A percentile compares a stretch with the other conserved stretches of the same genome.
These are phyloP conservation scores for Cecidostiba fungosa DNA, from an alignment of 2,888 invertebrate species.

Conservation along the genomic window DNA sequence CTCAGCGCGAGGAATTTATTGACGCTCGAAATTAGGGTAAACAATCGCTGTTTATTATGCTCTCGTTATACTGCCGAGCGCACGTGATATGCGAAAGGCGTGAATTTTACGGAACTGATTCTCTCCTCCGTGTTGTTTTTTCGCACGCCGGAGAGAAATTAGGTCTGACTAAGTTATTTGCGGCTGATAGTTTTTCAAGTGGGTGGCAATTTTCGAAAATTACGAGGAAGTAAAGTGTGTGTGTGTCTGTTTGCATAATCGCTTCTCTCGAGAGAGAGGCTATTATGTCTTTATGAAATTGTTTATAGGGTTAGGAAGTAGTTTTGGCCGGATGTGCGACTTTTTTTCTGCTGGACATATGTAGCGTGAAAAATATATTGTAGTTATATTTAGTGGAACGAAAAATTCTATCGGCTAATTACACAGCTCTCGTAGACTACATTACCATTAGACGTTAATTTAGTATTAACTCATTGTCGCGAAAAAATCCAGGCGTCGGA, in stretches of 20 bases:
- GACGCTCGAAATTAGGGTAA: slow-evolving; percentile 36
- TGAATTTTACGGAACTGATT: neutral
- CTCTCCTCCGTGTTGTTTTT: too few species aligned
- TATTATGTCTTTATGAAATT: slow-evolving; percentile 11
- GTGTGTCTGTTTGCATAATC: slow-evolving; percentile 15
- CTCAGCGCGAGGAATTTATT: neutral
- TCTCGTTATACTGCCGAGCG: neutral
- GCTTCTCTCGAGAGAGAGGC: neutral
- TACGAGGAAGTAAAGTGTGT: slow-evolving; percentile 21
- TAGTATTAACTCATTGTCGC: neutral
- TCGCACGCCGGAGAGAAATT: neutral
- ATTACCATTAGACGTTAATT: neutral
- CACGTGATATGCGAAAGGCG: neutral
- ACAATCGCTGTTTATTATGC: slow-evolving; percentile 23
- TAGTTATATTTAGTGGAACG: neutral
- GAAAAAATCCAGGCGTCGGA: neutral
- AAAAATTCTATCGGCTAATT: neutral
- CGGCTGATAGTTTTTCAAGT: neutral
- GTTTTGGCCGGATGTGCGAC: neutral
- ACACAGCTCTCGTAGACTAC: neutral
- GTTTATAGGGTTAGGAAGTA: slow-evolving; percentile 6
- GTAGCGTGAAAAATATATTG: too few species aligned
- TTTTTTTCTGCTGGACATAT: neutral
- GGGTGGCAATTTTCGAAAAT: slow-evolving; percentile 8
- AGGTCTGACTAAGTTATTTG: neutral